phyloP scores from a whole-genome alignment of 23 tunicate species.

The Diplosoma virens region DNA sequence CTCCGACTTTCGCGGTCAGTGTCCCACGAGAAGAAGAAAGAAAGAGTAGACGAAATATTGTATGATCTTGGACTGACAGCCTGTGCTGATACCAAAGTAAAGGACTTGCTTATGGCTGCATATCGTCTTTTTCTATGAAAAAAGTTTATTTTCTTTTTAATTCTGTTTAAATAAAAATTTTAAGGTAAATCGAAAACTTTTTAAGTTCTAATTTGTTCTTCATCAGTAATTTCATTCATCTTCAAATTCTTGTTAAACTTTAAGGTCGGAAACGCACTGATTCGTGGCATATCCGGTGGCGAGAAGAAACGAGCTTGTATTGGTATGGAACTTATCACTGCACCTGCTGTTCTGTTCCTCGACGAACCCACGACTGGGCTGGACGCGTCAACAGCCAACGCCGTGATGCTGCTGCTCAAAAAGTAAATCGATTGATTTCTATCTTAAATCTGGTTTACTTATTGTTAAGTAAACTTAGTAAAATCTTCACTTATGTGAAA shows the following conservation, averaged over 20 bases:
- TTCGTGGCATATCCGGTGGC: slow-evolving; percentile 96
- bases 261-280: slow-evolving; percentile 79
- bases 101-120: neutral
- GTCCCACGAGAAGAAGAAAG: slow-evolving; percentile 34
- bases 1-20: slow-evolving; percentile 59
- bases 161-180: no score
- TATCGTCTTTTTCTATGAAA: neutral
- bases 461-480: no score
- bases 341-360: slow-evolving; percentile 76
- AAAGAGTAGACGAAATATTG: slow-evolving; percentile 64
- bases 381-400: slow-evolving; percentile 95
- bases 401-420: slow-evolving; percentile 81
- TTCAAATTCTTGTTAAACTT: neutral
- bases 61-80: slow-evolving; percentile 78
- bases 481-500: neutral
- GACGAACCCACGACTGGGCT: slow-evolving; percentile 48
- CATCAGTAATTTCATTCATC: no score
- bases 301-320: slow-evolving; percentile 87
- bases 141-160: no score
- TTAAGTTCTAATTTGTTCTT: no score
- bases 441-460: no score
- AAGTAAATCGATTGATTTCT: slow-evolving; percentile 12
- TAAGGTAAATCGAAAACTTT: no score
- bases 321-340: slow-evolving; percentile 87
- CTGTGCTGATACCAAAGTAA: slow-evolving; percentile 89